These are phyloP conservation scores for Cheilosia urbana DNA, from an alignment of 2,888 invertebrate genomes.

Conservation along the genomic window DNA sequence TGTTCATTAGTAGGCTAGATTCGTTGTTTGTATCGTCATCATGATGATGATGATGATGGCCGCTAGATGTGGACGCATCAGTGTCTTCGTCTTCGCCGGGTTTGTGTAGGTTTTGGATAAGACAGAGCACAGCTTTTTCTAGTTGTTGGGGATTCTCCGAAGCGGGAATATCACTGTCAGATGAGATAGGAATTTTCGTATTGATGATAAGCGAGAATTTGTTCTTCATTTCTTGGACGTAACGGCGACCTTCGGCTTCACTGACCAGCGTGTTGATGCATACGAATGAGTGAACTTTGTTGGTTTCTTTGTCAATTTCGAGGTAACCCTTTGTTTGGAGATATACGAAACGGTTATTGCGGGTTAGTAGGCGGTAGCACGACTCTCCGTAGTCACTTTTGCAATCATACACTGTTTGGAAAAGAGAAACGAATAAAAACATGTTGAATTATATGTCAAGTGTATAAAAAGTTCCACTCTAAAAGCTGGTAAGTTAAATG, in stretches of 20 bases:
- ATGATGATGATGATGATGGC: constrained; percentile 49
- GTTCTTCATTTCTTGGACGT: constrained; percentile 91
- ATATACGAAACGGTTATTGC: constrained; percentile 93
- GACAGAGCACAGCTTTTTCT: constrained; percentile 89
- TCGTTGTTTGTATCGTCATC: constrained; percentile 47
- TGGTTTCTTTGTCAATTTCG: constrained; percentile 90
- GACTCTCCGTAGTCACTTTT: constrained; percentile 93
- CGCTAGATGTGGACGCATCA: constrained; percentile 62
- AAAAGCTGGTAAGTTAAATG: not conserved
- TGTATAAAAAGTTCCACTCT: not conserved
- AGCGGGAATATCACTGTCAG: constrained; percentile 83
- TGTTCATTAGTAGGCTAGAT: constrained; percentile 54
- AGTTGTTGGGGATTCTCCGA: constrained; percentile 89
- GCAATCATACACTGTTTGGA: constrained; percentile 90
- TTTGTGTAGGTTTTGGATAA: constrained; percentile 85
- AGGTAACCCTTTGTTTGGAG: constrained; percentile 93
- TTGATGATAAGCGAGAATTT: constrained; percentile 90
- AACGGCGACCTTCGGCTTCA: constrained; percentile 89
- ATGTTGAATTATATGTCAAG: too few species aligned
- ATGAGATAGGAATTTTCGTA: constrained; percentile 83
- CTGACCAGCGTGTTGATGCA: constrained; percentile 92
- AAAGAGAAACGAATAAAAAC: constrained; percentile 4
- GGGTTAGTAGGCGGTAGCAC: constrained; percentile 92
- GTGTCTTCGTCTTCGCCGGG: constrained; percentile 77
- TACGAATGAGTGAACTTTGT: constrained; percentile 92